A percentile compares a stretch with the other conserved stretches of the same genome.
These are phyloP conservation scores for Gymnocheta viridis DNA, from an alignment of 2,888 invertebrate genomes.

Conservation along the genomic window DNA sequence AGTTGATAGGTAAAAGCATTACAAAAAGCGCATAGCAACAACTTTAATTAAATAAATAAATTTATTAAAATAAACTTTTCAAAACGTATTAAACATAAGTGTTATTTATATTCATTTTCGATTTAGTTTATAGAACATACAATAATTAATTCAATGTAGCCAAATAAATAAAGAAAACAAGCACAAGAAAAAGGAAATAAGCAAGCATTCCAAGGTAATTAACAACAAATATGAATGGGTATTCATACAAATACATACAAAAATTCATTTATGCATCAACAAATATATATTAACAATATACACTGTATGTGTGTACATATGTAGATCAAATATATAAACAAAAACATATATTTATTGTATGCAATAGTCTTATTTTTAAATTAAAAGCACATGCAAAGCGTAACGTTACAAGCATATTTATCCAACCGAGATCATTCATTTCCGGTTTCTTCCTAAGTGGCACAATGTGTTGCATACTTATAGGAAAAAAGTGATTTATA, in stretches of 20 bases:
- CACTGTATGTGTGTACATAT: neutral
- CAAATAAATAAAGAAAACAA: slow-evolving; percentile 8
- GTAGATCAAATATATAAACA: neutral
- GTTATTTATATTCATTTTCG: slow-evolving; percentile 15
- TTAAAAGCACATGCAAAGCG: slow-evolving; percentile 42
- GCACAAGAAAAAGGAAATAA: slow-evolving; percentile 26
- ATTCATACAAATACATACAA: neutral
- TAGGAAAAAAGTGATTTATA: neutral
- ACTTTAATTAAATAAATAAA: slow-evolving; percentile 39
- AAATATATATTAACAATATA: neutral
- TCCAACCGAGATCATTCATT: neutral
- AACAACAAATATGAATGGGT: neutral
- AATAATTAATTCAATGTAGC: neutral
- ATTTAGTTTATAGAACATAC: neutral
- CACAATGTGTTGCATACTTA: slow-evolving; percentile 8
- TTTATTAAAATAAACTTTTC: slow-evolving; percentile 11
- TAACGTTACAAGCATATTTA: slow-evolving; percentile 11
- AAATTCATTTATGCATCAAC: neutral
- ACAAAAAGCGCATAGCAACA: slow-evolving; percentile 66
- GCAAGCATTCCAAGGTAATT: slow-evolving; percentile 20
- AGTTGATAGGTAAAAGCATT: slow-evolving; percentile 59
- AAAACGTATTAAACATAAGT: slow-evolving; percentile 19
- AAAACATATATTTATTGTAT: neutral
- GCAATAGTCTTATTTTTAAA: neutral
- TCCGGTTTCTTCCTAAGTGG: neutral